phyloP scores from a whole-genome alignment of 2,113 vertebrate genomes.

The Ctenomys sociabilis region DNA sequence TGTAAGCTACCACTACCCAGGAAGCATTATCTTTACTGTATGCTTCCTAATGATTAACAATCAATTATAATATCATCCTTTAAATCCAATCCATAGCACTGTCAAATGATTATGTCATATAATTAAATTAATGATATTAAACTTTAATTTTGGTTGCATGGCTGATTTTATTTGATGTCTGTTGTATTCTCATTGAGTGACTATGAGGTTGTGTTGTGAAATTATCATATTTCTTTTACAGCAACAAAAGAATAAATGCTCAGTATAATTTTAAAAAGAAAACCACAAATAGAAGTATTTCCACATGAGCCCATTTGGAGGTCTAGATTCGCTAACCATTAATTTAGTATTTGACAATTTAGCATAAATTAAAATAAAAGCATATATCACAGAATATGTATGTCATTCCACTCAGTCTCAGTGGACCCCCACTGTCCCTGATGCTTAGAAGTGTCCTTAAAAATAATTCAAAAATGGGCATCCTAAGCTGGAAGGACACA shows the following conservation, averaged over 20 bases:
- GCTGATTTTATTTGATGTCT: constrained; percentile 35
- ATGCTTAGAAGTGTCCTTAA: constrained; percentile 46
- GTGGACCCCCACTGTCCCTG: neutral
- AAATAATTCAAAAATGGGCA: neutral
- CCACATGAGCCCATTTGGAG: neutral
- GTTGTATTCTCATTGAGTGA: accelerated
- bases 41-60: constrained; percentile 66
- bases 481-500: neutral
- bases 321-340: constrained; percentile 66
- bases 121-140: constrained; percentile 76
- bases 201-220: neutral
- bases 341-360: constrained; percentile 72
- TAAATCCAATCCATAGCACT: constrained; percentile 63
- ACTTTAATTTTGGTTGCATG: constrained; percentile 71
- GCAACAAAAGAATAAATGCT: neutral
- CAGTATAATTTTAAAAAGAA: neutral
- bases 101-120: constrained; percentile 66
- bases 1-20: neutral
- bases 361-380: constrained; percentile 69
- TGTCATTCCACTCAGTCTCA: constrained; percentile 51
- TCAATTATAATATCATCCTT: constrained; percentile 73
- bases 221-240: constrained; percentile 57
- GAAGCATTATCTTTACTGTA: constrained; percentile 56
- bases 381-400: neutral
- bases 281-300: constrained; percentile 10